phyloP scores from a whole-genome alignment of 2,888 invertebrate species.

The Calephelis perditalis region DNA sequence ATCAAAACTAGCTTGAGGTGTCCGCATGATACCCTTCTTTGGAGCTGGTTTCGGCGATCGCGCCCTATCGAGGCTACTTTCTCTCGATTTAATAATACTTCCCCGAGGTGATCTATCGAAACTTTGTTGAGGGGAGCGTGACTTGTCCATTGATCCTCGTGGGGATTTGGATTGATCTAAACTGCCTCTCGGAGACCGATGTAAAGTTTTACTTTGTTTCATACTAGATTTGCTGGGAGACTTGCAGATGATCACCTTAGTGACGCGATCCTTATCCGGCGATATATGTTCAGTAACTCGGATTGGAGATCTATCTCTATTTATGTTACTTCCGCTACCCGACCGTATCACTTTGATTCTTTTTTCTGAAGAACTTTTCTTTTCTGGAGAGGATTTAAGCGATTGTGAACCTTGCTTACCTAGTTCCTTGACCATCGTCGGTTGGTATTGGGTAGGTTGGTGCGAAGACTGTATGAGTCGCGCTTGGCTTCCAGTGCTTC shows the following conservation, averaged over 20 bases:
- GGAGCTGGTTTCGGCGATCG: conserved; percentile 70
- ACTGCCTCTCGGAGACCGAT: conserved; percentile 76
- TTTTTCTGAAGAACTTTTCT: conserved; percentile 52
- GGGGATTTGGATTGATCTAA: conserved; percentile 71
- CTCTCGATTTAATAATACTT: conserved; percentile 70
- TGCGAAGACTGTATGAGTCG: conserved; percentile 95
- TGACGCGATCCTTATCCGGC: conserved; percentile 66
- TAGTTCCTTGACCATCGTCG: conserved; percentile 91
- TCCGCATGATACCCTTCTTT: conserved; percentile 73
- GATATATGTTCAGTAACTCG: conserved; percentile 48
- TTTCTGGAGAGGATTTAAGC: conserved; percentile 73
- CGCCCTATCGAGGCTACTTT: conserved; percentile 62
- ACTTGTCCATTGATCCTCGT: conserved; percentile 77
- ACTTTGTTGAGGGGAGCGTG: conserved; percentile 77
- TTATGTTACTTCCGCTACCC: conserved; percentile 72
- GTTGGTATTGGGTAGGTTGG: conserved; percentile 94
- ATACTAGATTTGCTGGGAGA: conserved; percentile 71
- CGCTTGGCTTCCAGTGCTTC: conserved; percentile 95
- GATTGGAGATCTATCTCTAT: conserved; percentile 65
- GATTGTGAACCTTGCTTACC: conserved; percentile 84
- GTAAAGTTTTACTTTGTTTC: conserved; percentile 59
- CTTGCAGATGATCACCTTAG: conserved; percentile 71
- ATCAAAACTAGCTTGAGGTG: conserved; percentile 71
- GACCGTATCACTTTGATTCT: conserved; percentile 73
- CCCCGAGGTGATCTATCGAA: conserved; percentile 74